Evolutionary conservation across 2,113 vertebrate species (phyloP).

Genomic region (Indri indri): DNA sequence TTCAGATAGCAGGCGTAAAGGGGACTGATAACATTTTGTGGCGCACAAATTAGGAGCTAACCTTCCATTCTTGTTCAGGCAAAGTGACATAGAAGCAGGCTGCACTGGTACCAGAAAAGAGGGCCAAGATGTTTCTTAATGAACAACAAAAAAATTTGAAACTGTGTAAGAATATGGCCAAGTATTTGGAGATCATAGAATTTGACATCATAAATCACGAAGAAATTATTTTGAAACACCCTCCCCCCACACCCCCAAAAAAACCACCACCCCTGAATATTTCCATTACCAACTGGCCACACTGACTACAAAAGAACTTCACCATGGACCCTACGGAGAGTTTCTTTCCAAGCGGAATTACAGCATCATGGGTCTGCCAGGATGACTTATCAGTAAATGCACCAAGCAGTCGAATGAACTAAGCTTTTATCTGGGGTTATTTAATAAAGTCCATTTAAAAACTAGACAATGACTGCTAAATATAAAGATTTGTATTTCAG

Average conservation of each 20-base stretch:
- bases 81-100: not conserved
- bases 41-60: not conserved
- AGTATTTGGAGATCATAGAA: not conserved
- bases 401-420: constrained; percentile 16
- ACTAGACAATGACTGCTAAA: constrained; percentile 57
- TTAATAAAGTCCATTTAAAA: constrained; percentile 65
- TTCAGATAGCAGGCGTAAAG: not conserved
- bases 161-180: not conserved
- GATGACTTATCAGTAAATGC: constrained; percentile 36
- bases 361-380: not conserved
- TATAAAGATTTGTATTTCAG: constrained; percentile 41
- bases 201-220: not conserved
- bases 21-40: not conserved
- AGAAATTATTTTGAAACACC: not conserved
- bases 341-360: constrained; percentile 20
- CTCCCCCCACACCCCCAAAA: not conserved
- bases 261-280: not conserved
- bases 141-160: not conserved
- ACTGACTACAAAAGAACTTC: not conserved
- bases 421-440: constrained; percentile 53
- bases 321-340: not conserved
- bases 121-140: not conserved
- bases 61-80: not conserved
- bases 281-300: not conserved
- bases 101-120: not conserved